Percentiles rank a stretch among this genome's conserved stretches.
Conservation (phyloP, 2,888 invertebrate genomes). For the Sphaerolaimus hirsutus region DNA sequence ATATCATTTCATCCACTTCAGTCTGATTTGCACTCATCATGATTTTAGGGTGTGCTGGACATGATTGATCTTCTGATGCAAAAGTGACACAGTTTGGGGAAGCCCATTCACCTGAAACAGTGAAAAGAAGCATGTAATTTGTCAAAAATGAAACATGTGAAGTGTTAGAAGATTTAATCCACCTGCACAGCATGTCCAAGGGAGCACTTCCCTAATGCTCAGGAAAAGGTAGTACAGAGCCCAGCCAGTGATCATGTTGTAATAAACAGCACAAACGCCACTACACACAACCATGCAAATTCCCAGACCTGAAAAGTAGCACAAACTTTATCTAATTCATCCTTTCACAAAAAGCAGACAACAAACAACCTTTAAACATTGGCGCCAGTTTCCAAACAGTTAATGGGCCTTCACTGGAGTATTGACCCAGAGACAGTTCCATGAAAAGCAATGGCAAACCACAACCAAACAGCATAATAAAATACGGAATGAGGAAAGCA, state of each 20-base stretch:
- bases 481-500: slow-evolving; percentile 27
- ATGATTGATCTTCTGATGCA: neutral
- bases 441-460: slow-evolving; percentile 27
- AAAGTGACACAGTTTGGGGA: slow-evolving; percentile 14
- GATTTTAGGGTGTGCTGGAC: too few relatives aligned
- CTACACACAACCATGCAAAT: slow-evolving; percentile 33
- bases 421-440: slow-evolving; percentile 27
- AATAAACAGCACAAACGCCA: slow-evolving; percentile 30
- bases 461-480: slow-evolving; percentile 24
- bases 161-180: too few relatives aligned
- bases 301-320: too few relatives aligned
- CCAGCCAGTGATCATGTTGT: slow-evolving; percentile 34
- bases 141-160: too few relatives aligned
- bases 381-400: slow-evolving; percentile 26
- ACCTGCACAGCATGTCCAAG: slow-evolving; percentile 31
- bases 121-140: too few relatives aligned
- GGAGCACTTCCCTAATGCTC: slow-evolving; percentile 27
- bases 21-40: too few relatives aligned
- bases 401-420: slow-evolving; percentile 25
- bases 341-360: too few relatives aligned
- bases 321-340: too few relatives aligned
- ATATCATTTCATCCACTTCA: too few relatives aligned
- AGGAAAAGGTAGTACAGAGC: slow-evolving; percentile 30
- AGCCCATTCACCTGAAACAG: slow-evolving; percentile 25
- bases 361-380: too few relatives aligned